Conservation (phyloP, 2,797 vertebrate species). For the Ceryle rudis region DNA sequence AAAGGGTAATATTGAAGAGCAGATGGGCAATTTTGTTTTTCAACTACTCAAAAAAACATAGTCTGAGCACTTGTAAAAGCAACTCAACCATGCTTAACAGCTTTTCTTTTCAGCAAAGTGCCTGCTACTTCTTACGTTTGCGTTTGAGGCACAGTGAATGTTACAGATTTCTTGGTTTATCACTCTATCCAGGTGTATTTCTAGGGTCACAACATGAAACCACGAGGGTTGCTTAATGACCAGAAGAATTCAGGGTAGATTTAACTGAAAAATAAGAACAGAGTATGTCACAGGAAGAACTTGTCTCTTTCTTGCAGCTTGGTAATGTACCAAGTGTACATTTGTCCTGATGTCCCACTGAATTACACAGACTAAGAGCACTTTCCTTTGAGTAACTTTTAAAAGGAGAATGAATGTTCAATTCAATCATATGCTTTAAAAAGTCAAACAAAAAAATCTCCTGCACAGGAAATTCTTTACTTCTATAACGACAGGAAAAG, state of each 20-base stretch:
- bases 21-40: background rate
- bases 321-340: background rate
- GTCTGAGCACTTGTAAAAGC: background rate
- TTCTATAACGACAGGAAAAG: background rate
- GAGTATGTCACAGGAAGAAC: background rate
- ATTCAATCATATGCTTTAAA: background rate
- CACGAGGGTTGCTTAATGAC: background rate
- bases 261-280: background rate
- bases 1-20: background rate
- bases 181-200: background rate
- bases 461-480: background rate
- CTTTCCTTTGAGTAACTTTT: background rate
- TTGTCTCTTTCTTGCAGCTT: background rate
- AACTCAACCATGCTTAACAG: background rate
- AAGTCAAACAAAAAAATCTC: background rate
- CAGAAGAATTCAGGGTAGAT: background rate
- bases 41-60: background rate
- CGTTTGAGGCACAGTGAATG: background rate
- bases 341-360: background rate
- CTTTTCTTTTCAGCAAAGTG: background rate
- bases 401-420: background rate
- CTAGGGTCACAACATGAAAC: background rate
- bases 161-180: background rate
- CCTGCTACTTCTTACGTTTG: background rate
- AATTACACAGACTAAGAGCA: background rate